Evolutionary conservation across 2,888 invertebrate species (phyloP).

Genomic region (Stenotaenia linearis): DNA sequence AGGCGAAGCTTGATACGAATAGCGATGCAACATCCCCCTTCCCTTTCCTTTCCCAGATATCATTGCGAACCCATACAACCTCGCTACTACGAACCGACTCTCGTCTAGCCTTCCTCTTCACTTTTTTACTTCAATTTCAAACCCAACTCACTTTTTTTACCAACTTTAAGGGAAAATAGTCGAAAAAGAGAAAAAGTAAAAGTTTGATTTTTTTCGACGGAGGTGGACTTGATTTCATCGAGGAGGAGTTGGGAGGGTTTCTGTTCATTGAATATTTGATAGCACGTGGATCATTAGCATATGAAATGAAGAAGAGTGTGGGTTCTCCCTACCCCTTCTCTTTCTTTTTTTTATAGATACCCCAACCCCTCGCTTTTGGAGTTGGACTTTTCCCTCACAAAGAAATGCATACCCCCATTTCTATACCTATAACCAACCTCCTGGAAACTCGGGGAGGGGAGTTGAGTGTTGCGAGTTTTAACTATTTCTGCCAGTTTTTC

Average conservation of each 20-base stretch:
- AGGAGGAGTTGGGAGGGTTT: background rate
- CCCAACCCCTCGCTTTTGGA: background rate
- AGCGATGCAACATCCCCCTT: conserved; percentile 29
- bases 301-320: background rate
- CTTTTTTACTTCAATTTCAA: background rate
- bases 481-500: background rate
- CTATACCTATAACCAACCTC: background rate
- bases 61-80: background rate
- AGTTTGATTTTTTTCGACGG: background rate
- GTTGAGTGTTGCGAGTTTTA: background rate
- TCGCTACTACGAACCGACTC: background rate
- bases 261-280: background rate
- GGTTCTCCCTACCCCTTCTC: background rate
- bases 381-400: background rate
- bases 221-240: background rate
- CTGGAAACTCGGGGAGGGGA: background rate
- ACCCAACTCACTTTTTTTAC: background rate
- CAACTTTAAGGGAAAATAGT: background rate
- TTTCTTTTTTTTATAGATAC: background rate
- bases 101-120: background rate
- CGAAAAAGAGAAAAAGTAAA: too few relatives aligned
- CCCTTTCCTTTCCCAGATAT: background rate
- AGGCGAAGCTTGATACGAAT: conserved; percentile 24
- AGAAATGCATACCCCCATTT: background rate
- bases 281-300: conserved; percentile 9